Evolutionary conservation across 2,113 vertebrate species (phyloP), one percentile per base, ranked within the genome.

Genomic region (Lipotes vexillifer): DNA sequence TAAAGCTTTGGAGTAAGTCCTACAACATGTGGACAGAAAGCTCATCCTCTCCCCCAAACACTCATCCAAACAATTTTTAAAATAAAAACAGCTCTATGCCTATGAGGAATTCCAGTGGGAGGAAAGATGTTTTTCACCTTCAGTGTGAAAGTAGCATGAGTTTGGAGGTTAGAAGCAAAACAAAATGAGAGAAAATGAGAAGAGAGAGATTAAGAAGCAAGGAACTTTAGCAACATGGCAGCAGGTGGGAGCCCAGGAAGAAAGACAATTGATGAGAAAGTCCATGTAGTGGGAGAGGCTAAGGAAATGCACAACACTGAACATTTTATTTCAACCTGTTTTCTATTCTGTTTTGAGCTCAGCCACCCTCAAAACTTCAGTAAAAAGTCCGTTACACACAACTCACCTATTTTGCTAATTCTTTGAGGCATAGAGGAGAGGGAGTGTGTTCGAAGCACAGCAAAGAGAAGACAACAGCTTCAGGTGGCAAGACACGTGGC

Each of bases 201-300:
- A 52, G 52, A 52, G 52, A 18, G 52, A 6, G 52, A 52, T 52
- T 52, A 52, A 52, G 52, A 17, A 44, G 15, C 8, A 8, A 31
- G 81, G 41, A 59, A 8, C 2, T 29, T 63, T 8, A 15, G 8
- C 55, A n/a, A 33, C 27, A 4, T 0, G 41, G 69, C 25, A 15
- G 78, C 72, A n/a, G 31, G 31, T 9, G 23, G 36, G n/a, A 71
- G 36, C 27, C 69, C 33, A 4, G n/a, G 57, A 75, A 46, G 36
- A 49, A 29, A 61, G 33, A 25, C 27, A 7, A 8, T 4, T 3
- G 52, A n/a, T 2, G n/a, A 33, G 82, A 49, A 63, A 12, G 8
- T n/a, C 59, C 57, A 17, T 1, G 20, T 1, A 12, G 14, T 2
- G 1, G 20, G 18, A 7, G 9, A 17, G 65, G 13, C 38, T 27